Evolutionary conservation across 2,797 vertebrate species (phyloP), one percentile per base, ranked within the genome.

Genomic region (Crypturellus tataupa): DNA sequence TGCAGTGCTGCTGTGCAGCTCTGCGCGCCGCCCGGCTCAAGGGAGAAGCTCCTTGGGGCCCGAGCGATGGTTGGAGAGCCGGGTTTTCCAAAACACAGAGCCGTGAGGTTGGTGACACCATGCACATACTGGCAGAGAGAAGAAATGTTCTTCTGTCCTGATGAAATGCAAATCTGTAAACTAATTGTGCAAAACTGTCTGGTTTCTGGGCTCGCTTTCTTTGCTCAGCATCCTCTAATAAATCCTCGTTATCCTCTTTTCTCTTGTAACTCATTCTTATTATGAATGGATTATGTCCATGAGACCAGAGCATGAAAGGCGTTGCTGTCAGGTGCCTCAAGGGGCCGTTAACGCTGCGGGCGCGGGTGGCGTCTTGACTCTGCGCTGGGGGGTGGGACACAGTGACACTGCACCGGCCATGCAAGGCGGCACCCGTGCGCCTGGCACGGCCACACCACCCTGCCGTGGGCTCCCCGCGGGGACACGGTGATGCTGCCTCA

Each of bases 281-380:
- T 80, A 62, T 27, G 62, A 75, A 62, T 29, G 89, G 69, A 80
- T 83, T 81, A 75, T 40, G 86, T 95, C 86, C 85, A 68, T 85
- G 53, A 87, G 88, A 80, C 29, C 72, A 25, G 56, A 78, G 65
- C 46, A 49, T 82, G 56, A 81, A 93, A 84, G 73, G 72, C 39
- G 35, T 35, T 59, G 42, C 49, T 47, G 8, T 51, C 80, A 44
- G 53, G 29, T n/a, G 21, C 39, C 49, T 12, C 5, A 35, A 18
- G 75, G 5, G 46, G 37, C 33, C 39, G 20, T 62, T 87, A 44
- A 40, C 70, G 56, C 31, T 33, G 19, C 51, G 24, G 79, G 51
- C n/a, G 5, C 1, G 49, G 2, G 4, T 72, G 31, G 18, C 79
- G 4, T 69, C 16, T 6, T 72, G 12, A 39, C 44, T 59, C 44